phyloP scores from a whole-genome alignment of 2,888 invertebrate species.

The Thyatira batis region DNA sequence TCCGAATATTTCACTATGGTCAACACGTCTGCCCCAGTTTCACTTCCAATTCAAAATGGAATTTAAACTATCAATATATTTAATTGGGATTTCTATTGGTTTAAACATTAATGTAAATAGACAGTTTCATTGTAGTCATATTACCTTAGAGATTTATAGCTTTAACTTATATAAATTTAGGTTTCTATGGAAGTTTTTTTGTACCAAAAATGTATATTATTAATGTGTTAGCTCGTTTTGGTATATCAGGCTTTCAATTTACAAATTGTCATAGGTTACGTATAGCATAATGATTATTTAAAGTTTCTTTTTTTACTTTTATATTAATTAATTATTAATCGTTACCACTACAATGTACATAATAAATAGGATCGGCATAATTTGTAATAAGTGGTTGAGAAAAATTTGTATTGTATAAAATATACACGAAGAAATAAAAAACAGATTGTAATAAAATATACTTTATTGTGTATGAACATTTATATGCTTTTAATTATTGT shows the following conservation, averaged over 20 bases:
- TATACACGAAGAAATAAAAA: conserved; percentile 36
- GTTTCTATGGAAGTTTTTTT: conserved; percentile 67
- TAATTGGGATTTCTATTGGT: conserved; percentile 10
- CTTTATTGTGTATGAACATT: conserved; percentile 37
- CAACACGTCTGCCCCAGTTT: neutral
- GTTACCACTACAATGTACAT: conserved; percentile 73
- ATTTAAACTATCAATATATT: conserved; percentile 3
- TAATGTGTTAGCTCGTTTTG: conserved; percentile 70
- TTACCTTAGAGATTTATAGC: conserved; percentile 70
- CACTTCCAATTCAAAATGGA: conserved; percentile 5
- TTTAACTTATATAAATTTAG: conserved; percentile 69
- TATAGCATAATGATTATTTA: conserved; percentile 60
- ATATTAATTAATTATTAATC: conserved; percentile 54
- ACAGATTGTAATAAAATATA: conserved; percentile 73
- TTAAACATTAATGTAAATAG: conserved; percentile 45
- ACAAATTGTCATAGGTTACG: conserved; percentile 72
- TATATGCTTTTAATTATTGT: conserved; percentile 32
- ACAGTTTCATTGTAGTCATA: conserved; percentile 74
- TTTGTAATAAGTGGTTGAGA: conserved; percentile 47
- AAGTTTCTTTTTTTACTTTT: conserved; percentile 55
- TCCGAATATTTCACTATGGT: conserved; percentile 34
- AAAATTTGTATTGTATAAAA: conserved; percentile 50
- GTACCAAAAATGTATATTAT: conserved; percentile 79
- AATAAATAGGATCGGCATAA: conserved; percentile 53
- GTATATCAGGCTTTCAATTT: conserved; percentile 69